Evolutionary conservation across 2,888 invertebrate species (phyloP), one percentile per base, ranked within the genome.

Genomic region (Lissocephala sabroskyi): DNA sequence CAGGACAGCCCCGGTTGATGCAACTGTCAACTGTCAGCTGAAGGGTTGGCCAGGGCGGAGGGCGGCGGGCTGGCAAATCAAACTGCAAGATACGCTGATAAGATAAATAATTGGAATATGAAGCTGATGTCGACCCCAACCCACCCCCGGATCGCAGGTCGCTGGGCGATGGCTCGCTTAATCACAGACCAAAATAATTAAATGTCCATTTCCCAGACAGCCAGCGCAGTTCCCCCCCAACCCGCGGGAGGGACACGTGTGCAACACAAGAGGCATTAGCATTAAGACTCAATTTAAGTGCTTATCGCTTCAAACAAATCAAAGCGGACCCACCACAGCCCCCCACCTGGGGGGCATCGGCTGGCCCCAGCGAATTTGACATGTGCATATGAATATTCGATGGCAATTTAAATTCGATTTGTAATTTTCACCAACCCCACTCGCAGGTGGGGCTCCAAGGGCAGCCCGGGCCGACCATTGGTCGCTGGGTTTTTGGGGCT

Each of bases 251-350:
- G 56, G 78, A 68, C 81, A 82, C 81, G 82, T 81, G 80, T 79
- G 73, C 73, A 63, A 78, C n/a, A n/a, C 79, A 78, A 63, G 67
- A 65, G 79, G 74, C 80, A 81, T 79, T 79, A 68, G 78, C 70
- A 77, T 80, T 81, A 79, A 79, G 79, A 81, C 81, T 81, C 80
- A 79, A 82, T 82, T 81, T 81, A 80, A 79, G 79, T 79, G 68
- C 78, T 81, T 82, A 81, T 81, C 81, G 57, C 55, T 59, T 32
- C 62, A 71, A 82, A 79, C 82, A 81, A 79, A 81, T 82, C 82
- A 76, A 68, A 45, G 29, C 14, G 28, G 41, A 29, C 39, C 13
- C 39, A 19, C 19, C 39, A 40, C 18, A 36, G 17, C 36, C 17
- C 30, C 50, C 42, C 35, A 30, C 32, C 42, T 28, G n/a, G n/a